Base-by-base conservation (phyloP, 2,113 vertebrate species). In the Oryzias woworae region DNA sequence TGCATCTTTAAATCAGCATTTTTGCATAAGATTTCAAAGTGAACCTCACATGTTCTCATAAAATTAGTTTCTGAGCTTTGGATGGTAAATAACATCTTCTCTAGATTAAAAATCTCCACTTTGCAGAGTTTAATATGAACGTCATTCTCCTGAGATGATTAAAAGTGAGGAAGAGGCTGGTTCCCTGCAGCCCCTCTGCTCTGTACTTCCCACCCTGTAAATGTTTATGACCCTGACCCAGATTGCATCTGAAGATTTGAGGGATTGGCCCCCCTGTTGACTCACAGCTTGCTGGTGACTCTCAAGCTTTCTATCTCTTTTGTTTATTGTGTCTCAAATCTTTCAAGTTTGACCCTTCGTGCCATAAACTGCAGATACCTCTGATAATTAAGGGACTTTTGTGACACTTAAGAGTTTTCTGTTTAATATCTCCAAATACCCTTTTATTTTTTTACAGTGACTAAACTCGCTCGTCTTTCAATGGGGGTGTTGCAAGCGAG, bases 171-270 rank as follows among this genome's bases (percentile, higher is more conserved):
- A 62, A 52, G 55, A 28, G 47, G 10, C 65, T 61, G 77, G 69
- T 66, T 65, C 82, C 75, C 85, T 75, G 81, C 72, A 83, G 71
- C 64, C 71, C 68, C 74, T 78, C 78, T 69, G 71, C 73, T 74
- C 72, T 69, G 61, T 71, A 73, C 78, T 82, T 88, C 88, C 85
- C 88, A 77, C 81, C 78, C 81, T 86, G 83, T 91, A 89, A 91
- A 91, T 74, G 77, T 91, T 91, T 91, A 90, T 85, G 84, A 70
- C 82, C 70, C 79, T n/a, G 82, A 75, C 77, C 76, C 83, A 91
- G 86, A 90, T 90, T 87, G 82, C 75, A 82, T 80, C 80, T 81
- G 18, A 88, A 48, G 83, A 90, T 86, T 89, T 83, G 81, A 86
- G 71, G 85, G 82, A 88, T 83, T 82, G 80, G 58, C 71, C 81